A percentile compares a stretch with the other conserved stretches of the same genome.
These are phyloP conservation scores for Cercopithecus hamlyni DNA, from an alignment of 2,797 vertebrate species.

Conservation along the genomic window DNA sequence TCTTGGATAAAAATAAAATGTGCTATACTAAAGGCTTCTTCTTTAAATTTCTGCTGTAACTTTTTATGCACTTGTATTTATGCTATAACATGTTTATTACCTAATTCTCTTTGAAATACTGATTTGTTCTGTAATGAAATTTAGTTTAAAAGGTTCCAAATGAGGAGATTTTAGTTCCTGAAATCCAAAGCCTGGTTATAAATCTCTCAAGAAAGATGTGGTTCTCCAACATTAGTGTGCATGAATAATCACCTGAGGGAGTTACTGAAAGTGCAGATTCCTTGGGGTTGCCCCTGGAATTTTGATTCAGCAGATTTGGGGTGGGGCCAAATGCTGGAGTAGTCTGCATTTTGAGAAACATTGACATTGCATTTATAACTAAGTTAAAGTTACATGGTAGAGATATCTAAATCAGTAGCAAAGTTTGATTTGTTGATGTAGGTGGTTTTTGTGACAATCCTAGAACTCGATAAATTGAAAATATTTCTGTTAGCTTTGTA, in stretches of 20 bases:
- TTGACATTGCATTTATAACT: not conserved
- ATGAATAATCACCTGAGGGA: not conserved
- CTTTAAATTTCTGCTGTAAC: conserved; percentile 26
- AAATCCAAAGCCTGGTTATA: not conserved
- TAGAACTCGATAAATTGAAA: conserved; percentile 43
- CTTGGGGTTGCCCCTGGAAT: not conserved
- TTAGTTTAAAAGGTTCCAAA: not conserved
- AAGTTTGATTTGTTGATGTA: not conserved
- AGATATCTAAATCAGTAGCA: not conserved
- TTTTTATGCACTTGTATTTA: conserved; percentile 45
- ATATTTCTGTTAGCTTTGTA: not conserved
- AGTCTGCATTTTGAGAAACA: conserved; percentile 49
- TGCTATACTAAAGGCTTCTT: not conserved
- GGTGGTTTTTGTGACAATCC: conserved; percentile 13
- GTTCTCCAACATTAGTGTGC: not conserved
- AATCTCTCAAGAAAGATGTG: not conserved
- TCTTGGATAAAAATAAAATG: conserved; percentile 37
- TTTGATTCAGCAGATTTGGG: conserved; percentile 55
- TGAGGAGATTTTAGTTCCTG: conserved; percentile 19
- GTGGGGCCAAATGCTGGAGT: not conserved
- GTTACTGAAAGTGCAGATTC: not conserved
- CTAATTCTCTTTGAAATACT: conserved; percentile 22
- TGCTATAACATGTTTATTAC: not conserved
- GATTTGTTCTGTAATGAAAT: conserved; percentile 18
- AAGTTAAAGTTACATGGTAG: not conserved